These are phyloP conservation scores for Eupeodes latifasciatus DNA, from an alignment of 2,888 invertebrate genomes.

Conservation along the genomic window DNA sequence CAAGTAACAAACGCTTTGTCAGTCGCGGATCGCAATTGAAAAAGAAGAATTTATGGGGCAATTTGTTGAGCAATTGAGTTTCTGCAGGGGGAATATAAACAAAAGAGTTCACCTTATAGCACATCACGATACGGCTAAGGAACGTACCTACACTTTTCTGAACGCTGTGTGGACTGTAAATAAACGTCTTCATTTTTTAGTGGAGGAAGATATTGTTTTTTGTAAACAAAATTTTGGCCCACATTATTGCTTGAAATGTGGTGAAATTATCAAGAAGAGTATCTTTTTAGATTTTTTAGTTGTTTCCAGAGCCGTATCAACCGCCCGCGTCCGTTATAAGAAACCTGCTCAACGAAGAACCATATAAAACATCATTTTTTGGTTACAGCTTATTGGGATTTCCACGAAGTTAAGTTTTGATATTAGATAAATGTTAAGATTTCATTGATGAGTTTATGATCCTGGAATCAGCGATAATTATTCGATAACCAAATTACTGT, in stretches of 20 bases:
- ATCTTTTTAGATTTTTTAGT: background rate
- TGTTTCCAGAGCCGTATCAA: background rate
- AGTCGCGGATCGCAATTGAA: constrained; percentile 58
- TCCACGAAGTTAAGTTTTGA: too few species aligned
- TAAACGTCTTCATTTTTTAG: constrained; percentile 48
- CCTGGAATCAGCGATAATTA: too few species aligned
- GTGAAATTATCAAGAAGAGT: constrained; percentile 30
- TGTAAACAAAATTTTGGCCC: constrained; percentile 41
- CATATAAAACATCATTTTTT: too few species aligned
- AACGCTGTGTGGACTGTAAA: constrained; percentile 21
- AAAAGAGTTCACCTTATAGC: constrained; percentile 58
- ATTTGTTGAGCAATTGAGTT: constrained; percentile 72
- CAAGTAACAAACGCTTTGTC: constrained; percentile 14
- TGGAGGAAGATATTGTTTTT: constrained; percentile 22
- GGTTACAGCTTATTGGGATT: too few species aligned
- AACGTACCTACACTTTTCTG: constrained; percentile 17
- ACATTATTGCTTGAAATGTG: constrained; percentile 34
- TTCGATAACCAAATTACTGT: background rate
- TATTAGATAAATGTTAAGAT: too few species aligned
- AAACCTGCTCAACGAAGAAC: background rate
- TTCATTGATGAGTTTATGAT: too few species aligned
- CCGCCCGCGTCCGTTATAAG: background rate
- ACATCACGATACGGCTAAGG: background rate
- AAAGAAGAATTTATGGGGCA: constrained; percentile 66
- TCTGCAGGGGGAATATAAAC: constrained; percentile 65